These are phyloP conservation scores for Leptogaster cylindrica DNA, from an alignment of 2,888 invertebrate species.

Conservation along the genomic window DNA sequence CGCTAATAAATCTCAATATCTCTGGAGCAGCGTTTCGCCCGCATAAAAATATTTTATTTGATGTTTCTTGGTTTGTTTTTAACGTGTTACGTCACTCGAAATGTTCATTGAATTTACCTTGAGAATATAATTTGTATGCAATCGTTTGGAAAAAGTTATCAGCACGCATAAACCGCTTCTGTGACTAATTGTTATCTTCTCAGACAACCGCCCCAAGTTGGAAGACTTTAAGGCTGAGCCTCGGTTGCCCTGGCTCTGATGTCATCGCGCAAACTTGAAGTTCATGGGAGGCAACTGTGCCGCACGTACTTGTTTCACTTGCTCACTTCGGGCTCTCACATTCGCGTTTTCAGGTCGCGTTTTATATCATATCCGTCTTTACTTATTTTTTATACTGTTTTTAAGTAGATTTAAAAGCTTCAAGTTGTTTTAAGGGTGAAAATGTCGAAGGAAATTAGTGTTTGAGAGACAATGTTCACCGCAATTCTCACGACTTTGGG, in stretches of 20 bases:
- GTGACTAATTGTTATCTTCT: conserved; percentile 13
- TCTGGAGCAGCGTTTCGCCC: too few species aligned
- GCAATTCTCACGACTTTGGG: too few species aligned
- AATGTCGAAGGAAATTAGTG: background rate
- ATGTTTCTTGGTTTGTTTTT: too few species aligned
- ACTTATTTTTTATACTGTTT: too few species aligned
- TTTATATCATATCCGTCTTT: too few species aligned
- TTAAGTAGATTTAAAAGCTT: too few species aligned
- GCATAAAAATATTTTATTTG: too few species aligned
- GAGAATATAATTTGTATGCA: background rate
- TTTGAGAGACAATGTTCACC: background rate
- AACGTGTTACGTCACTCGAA: too few species aligned
- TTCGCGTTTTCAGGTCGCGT: background rate
- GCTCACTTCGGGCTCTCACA: background rate
- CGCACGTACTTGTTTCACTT: background rate
- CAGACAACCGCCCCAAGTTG: background rate
- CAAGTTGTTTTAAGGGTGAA: too few species aligned
- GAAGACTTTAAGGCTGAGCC: conserved; percentile 30
- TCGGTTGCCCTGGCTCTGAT: background rate
- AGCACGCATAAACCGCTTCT: background rate
- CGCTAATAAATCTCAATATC: too few species aligned
- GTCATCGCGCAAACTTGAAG: conserved; percentile 22
- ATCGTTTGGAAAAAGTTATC: conserved; percentile 8
- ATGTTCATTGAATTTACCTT: too few species aligned
- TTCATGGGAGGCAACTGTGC: conserved; percentile 14